Base-by-base conservation (phyloP, 2,888 invertebrate genomes). In the Caenorhabditis uteleia region DNA sequence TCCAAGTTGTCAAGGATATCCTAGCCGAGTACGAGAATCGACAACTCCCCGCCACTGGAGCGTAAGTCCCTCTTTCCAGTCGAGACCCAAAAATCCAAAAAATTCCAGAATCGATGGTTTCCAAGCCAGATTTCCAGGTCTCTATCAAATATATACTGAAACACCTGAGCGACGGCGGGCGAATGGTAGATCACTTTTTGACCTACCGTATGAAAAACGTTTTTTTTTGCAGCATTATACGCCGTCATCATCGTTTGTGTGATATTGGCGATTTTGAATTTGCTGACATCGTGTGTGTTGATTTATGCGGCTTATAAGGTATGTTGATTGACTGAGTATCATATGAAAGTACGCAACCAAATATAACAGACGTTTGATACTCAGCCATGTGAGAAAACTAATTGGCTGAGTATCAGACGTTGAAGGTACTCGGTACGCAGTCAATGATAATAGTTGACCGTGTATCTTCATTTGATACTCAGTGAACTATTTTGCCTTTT, bases 81-180 rank as follows among this genome's bases (percentile, higher is more conserved):
- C 16, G 10, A 36, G 20, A 25, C 12, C 1, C 16, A 31, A 21
- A 23, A n/a, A 25, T 4, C 27, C 26, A 38, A n/a, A 0, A 12
- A 33, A n/a, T 49, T 77, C 58, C 55, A 79, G 79, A 16, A 74
- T 76, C 34, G 79, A 82, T 43, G 77, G 74, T 14, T 80, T 76
- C 55, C 77, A 77, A 43, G 81, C 81, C 3, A 64, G 80, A n/a
- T 82, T 78, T 40, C 81, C 81, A 7, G 81, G 81, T 1, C 57
- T 82, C 1, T 81, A 81, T 58, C 68, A 70, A 16, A 67, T 79
- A 8, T 82, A 81, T 61, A 74, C 78, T 12, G 81, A 81, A 43
- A 79, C 81, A 1, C 81, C 81, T 8, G 81, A 81, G 33, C 40
- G 79, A 26, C 27, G 81, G 36, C 34, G 79, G 50, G 70, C 79